Evolutionary conservation across 2,797 vertebrate genomes (phyloP).

Genomic region (Cercopithecus neglectus): DNA sequence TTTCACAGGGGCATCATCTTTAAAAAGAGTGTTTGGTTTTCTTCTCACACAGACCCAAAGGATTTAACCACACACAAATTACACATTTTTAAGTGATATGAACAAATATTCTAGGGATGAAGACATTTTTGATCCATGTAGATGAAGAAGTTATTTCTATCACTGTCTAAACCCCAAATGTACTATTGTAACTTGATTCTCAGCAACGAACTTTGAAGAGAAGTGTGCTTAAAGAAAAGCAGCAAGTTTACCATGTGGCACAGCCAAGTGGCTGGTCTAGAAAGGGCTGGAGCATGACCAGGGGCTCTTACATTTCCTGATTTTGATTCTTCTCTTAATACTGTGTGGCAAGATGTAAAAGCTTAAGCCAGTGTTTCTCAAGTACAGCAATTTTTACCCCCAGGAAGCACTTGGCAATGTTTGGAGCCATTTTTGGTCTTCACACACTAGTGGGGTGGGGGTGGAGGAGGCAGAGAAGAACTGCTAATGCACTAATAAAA

Average conservation of each 20-base stretch:
- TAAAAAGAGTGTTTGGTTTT: neutral
- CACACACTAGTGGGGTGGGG: neutral
- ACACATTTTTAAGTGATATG: neutral
- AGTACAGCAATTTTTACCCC: no score
- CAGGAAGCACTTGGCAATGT: neutral
- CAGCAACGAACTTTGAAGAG: neutral
- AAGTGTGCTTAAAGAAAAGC: neutral
- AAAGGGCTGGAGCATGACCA: neutral
- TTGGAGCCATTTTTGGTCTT: neutral
- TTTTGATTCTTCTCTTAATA: neutral
- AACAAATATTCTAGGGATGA: neutral
- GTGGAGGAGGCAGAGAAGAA: neutral
- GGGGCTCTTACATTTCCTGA: neutral
- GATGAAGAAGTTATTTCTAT: neutral
- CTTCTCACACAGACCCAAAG: neutral
- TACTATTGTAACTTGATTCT: neutral
- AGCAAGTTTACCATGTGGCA: rapidly evolving
- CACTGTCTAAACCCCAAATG: neutral
- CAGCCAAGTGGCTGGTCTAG: neutral
- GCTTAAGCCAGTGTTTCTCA: neutral
- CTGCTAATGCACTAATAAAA: neutral
- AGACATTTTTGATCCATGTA: neutral
- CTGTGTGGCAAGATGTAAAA: neutral
- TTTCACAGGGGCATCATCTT: neutral
- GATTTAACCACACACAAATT: neutral